A percentile compares a stretch with the other conserved stretches of the same genome.
These are phyloP conservation scores for Himalopsyche phryganea DNA, from an alignment of 1,140 invertebrate species.

Conservation along the genomic window DNA sequence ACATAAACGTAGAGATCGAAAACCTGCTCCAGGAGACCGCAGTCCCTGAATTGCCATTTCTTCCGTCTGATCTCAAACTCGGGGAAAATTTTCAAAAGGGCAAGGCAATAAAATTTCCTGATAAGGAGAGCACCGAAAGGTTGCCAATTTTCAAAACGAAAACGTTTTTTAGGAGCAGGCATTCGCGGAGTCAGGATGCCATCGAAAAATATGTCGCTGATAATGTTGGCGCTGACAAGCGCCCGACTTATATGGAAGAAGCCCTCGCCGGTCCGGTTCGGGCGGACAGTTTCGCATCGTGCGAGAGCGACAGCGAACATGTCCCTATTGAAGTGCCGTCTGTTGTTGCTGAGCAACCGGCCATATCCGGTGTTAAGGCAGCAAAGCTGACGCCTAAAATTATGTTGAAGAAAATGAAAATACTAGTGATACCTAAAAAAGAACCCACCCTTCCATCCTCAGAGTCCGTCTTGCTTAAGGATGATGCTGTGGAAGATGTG, in stretches of 20 bases:
- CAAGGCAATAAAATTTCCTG: constrained; percentile 45
- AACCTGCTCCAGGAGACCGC: constrained; percentile 55
- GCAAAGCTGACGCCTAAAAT: constrained; percentile 50
- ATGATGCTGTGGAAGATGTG: not conserved
- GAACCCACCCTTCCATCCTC: not conserved
- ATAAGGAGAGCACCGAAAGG: constrained; percentile 45
- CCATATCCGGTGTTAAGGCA: constrained; percentile 39
- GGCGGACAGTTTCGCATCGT: not conserved
- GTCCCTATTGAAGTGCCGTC: not conserved
- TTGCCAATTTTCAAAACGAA: constrained; percentile 53
- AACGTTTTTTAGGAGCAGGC: constrained; percentile 54
- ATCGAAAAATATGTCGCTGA: constrained; percentile 52
- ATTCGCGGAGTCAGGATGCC: constrained; percentile 53
- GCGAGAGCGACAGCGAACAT: not conserved
- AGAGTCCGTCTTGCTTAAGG: not conserved
- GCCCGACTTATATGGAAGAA: constrained; percentile 28
- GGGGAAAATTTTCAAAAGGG: constrained; percentile 36
- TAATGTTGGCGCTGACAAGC: constrained; percentile 27
- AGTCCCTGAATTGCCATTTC: constrained; percentile 52
- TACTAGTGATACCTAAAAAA: not conserved
- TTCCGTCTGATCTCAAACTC: constrained; percentile 44
- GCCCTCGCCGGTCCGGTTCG: not conserved
- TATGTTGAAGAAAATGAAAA: constrained; percentile 44
- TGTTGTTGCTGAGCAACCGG: not conserved
- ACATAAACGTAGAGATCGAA: constrained; percentile 53